Percentiles rank a stretch among this genome's conserved stretches.
These are phyloP conservation scores for Dynastes maya DNA, from an alignment of 2,888 invertebrate genomes.

Conservation along the genomic window DNA sequence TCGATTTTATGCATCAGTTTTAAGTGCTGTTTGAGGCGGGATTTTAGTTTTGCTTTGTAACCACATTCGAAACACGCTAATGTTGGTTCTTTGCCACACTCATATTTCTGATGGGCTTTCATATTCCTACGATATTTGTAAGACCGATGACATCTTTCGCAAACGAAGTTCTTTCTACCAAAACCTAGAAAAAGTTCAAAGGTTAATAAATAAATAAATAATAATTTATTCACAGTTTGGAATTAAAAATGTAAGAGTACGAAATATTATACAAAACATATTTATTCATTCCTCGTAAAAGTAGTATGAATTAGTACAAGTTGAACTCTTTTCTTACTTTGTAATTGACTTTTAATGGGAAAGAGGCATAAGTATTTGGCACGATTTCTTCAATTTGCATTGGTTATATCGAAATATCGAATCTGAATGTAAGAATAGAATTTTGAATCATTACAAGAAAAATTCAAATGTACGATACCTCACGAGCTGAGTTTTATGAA, in stretches of 20 bases:
- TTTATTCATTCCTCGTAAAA: constrained; percentile 2
- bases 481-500: too few relatives aligned
- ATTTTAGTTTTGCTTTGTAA: constrained; percentile 51
- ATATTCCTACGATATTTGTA: constrained; percentile 58
- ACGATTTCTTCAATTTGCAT: too few relatives aligned
- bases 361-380: too few relatives aligned
- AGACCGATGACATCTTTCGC: constrained; percentile 55
- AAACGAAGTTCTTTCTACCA: constrained; percentile 53
- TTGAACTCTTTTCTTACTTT: not conserved
- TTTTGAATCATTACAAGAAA: too few relatives aligned
- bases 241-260: not conserved
- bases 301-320: constrained; percentile 24
- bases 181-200: constrained; percentile 31
- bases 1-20: constrained; percentile 53
- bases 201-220: not conserved
- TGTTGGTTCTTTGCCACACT: constrained; percentile 53
- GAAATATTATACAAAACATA: constrained; percentile 20
- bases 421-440: too few relatives aligned
- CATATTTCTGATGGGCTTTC: constrained; percentile 53
- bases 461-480: too few relatives aligned
- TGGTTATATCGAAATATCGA: too few relatives aligned
- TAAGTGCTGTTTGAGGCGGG: constrained; percentile 50
- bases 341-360: too few relatives aligned
- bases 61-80: constrained; percentile 51
- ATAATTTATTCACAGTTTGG: not conserved